Base-by-base conservation (phyloP, 2,113 vertebrate genomes). In the Salvelinus sp. region DNA sequence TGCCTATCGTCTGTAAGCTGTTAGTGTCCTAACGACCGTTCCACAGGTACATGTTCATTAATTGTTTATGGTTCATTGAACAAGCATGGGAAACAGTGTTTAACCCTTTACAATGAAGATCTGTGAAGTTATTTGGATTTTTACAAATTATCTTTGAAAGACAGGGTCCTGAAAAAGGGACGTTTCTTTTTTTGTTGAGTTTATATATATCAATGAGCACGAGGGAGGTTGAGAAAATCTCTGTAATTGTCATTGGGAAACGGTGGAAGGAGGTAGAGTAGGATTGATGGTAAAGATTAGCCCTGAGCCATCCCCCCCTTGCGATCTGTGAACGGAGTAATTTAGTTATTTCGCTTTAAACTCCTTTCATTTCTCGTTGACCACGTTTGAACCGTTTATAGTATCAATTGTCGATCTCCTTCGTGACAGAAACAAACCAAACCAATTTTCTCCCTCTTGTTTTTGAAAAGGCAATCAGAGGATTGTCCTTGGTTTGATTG, bases 401-500 rank as follows among this genome's bases (percentile, higher is more conserved):
- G 79, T 84, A 78, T 85, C 84, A 85, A 79, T 83, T 86, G 78
- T 88, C 84, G 87, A 60, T 81, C 80, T 70, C 76, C 68, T 86
- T 86, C 82, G 77, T 87, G 85, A 82, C 83, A 79, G 84, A 89
- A 87, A 88, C 85, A 89, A 91, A 91, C 79, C 81, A 83, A 88
- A 85, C 78, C 86, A 87, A 89, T 89, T 88, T 85, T 85, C 69
- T 74, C 68, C 76, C 77, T 79, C 83, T 86, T 89, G 84, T 87
- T 88, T 86, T 85, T 89, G 83, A 89, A 88, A 81, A 86, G 84
- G 86, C 89, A 89, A 89, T 91, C 88, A 88, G 74, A 72, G 83
- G 80, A 84, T 79, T 83, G 87, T 90, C 85, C 78, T 81, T 84
- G 82, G 80, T 89, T 90, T 92, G 86, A 91, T 92, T 90, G 85